phyloP scores from a whole-genome alignment of 2,888 invertebrate species.

The Morpho achilles region DNA sequence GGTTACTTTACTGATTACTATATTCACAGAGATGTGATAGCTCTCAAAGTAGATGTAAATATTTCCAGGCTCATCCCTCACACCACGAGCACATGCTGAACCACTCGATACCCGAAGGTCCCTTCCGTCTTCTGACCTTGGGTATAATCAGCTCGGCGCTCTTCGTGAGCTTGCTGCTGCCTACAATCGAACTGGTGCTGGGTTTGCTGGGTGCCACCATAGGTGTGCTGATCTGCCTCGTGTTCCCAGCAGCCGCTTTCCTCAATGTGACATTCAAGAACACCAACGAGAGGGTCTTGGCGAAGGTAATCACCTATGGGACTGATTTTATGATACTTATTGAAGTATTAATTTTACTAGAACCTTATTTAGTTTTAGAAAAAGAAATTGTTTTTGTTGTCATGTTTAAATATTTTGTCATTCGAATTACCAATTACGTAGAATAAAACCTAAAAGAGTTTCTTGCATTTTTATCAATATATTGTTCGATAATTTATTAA shows the following conservation, averaged over 20 bases:
- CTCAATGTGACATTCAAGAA: constrained; percentile 90
- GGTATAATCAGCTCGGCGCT: constrained; percentile 88
- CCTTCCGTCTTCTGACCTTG: constrained; percentile 91
- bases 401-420: too few relatives aligned
- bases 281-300: constrained; percentile 89
- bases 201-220: constrained; percentile 97
- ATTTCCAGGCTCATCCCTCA: constrained; percentile 76
- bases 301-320: constrained; percentile 81
- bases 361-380: too few relatives aligned
- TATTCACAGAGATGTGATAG: too few relatives aligned
- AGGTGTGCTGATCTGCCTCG: constrained; percentile 94
- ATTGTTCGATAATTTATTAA: too few relatives aligned
- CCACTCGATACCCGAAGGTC: constrained; percentile 86
- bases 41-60: too few relatives aligned
- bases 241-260: constrained; percentile 95
- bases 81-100: constrained; percentile 64
- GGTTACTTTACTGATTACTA: too few relatives aligned
- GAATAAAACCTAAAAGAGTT: too few relatives aligned
- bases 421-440: too few relatives aligned
- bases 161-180: constrained; percentile 90
- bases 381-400: too few relatives aligned
- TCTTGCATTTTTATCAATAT: too few relatives aligned
- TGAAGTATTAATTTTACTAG: too few relatives aligned
- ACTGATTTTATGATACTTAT: too few relatives aligned
- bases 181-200: constrained; percentile 96